Evolutionary conservation across 2,888 invertebrate species (phyloP).

Genomic region (Crepidodera aurea): DNA sequence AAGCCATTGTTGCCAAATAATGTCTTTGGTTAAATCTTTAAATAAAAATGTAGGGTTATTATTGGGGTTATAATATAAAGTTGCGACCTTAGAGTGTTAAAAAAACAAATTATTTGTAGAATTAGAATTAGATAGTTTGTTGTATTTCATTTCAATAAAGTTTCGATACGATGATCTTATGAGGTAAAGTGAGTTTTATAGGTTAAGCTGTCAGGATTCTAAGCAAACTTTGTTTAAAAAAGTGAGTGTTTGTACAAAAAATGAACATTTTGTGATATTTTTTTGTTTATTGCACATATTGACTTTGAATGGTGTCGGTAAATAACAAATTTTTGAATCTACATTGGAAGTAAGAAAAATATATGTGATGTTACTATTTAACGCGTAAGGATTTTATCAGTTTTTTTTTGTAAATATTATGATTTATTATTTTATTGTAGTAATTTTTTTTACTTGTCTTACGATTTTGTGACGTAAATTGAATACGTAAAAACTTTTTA

Average conservation of each 20-base stretch:
- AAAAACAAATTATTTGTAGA: no score
- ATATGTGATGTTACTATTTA: slow-evolving; percentile 28
- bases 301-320: slow-evolving; percentile 9
- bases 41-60: no score
- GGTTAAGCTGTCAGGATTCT: no score
- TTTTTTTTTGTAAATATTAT: slow-evolving; percentile 11
- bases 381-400: slow-evolving; percentile 10
- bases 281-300: slow-evolving; percentile 21
- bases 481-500: no score
- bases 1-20: no score
- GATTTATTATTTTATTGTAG: neutral
- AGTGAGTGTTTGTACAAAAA: neutral
- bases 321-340: slow-evolving; percentile 4
- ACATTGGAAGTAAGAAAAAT: slow-evolving; percentile 4
- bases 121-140: no score
- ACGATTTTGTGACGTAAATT: neutral
- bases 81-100: no score
- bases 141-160: slow-evolving; percentile 13
- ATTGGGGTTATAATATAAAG: no score
- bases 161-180: neutral
- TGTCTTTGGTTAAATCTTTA: no score
- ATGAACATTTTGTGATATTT: slow-evolving; percentile 17
- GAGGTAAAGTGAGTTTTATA: neutral
- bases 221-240: neutral
- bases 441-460: neutral